phyloP scores from a whole-genome alignment of 2,113 vertebrate genomes.

The Abramis brama region DNA sequence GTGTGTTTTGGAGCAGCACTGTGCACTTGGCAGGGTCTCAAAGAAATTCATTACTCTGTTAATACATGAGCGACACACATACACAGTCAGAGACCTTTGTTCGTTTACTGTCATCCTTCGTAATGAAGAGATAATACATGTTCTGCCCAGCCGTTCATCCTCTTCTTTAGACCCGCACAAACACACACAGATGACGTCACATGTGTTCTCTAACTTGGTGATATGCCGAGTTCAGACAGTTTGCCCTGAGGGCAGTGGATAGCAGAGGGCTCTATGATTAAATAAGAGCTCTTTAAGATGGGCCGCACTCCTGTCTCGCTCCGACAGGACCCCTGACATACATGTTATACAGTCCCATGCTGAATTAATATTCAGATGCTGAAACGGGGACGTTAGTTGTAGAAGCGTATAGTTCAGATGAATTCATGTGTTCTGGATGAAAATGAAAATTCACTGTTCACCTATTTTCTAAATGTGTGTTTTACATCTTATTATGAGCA shows the following conservation, averaged over 20 bases:
- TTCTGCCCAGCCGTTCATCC: constrained; percentile 12
- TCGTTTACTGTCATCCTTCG: constrained; percentile 31
- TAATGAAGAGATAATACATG: constrained; percentile 40
- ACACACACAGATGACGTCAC: constrained; percentile 5
- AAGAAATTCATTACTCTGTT: constrained; percentile 17
- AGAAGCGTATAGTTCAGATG: neutral
- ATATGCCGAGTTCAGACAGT: constrained; percentile 17
- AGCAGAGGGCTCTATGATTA: constrained; percentile 35
- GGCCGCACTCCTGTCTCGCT: neutral
- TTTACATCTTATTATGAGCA: neutral
- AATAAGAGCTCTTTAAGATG: constrained; percentile 25
- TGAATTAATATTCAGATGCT: constrained; percentile 7
- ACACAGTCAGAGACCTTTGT: constrained; percentile 27
- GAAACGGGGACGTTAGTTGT: neutral
- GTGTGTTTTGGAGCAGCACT: neutral
- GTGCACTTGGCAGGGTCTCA: constrained; percentile 6
- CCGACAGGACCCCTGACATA: neutral
- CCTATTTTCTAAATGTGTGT: neutral
- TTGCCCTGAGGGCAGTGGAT: constrained; percentile 22
- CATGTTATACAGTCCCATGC: neutral
- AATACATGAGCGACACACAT: constrained; percentile 19
- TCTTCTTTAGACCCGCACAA: constrained; percentile 7
- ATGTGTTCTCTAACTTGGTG: neutral
- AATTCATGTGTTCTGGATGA: neutral
- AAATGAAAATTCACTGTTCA: neutral